These are phyloP conservation scores for Mystacornis crossleyi DNA, from an alignment of 2,113 vertebrate genomes.

Conservation along the genomic window DNA sequence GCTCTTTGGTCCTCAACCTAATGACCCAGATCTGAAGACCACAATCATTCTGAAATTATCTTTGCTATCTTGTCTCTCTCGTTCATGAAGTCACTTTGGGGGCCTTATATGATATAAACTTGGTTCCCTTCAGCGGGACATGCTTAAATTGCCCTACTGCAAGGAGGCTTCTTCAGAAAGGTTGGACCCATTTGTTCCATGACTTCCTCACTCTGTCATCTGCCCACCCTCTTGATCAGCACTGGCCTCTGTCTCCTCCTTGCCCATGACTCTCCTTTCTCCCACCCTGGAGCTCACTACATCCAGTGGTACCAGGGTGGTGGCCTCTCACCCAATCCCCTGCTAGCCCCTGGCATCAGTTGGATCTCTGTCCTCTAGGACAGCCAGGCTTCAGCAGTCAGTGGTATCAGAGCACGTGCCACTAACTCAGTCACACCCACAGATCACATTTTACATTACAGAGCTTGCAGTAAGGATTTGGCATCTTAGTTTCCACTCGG, in stretches of 20 bases:
- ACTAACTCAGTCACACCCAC: neutral
- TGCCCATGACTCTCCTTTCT: neutral
- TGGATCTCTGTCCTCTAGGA: neutral
- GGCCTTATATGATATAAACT: neutral
- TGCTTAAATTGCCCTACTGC: neutral
- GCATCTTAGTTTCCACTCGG: neutral
- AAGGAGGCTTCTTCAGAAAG: neutral
- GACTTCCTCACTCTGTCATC: neutral
- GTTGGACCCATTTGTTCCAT: neutral
- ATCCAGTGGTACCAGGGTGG: neutral
- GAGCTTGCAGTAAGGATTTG: neutral
- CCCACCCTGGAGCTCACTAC: neutral
- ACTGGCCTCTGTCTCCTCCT: neutral
- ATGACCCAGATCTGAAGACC: neutral
- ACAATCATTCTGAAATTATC: neutral
- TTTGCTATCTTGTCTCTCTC: neutral
- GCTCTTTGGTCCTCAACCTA: neutral
- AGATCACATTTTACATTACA: neutral
- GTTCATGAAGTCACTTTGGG: neutral
- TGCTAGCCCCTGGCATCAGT: neutral
- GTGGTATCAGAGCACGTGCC: neutral
- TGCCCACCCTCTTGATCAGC: neutral
- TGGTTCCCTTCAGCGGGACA: neutral
- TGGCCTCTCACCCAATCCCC: neutral
- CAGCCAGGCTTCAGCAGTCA: neutral